Base-by-base conservation (phyloP, 2,888 invertebrate genomes). In the Catocala nupta region DNA sequence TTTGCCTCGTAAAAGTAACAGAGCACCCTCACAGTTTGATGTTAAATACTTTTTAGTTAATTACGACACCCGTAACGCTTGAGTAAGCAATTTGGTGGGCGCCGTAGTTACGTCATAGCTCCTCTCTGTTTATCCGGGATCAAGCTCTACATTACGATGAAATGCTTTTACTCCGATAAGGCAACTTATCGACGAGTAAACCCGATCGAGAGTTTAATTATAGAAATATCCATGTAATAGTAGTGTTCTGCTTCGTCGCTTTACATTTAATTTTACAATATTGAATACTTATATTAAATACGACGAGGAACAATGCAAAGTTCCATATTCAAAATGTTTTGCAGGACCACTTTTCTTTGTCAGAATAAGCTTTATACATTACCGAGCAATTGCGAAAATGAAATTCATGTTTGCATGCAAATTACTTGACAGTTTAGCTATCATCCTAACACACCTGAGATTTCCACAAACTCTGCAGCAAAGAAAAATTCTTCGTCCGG, bases 401-500 rank as follows among this genome's bases (percentile, higher is more conserved):
- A 62, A 48, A 54, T 51, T 57, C 43, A 56, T 55, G 8, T 59
- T 60, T 39, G 9, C 51, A 55, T 53, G 47, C 63, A 62, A 61
- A 71, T 69, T 55, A 70, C 75, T 66, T 74, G 74, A 72, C 74
- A 71, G 67, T 70, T 75, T 67, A 70, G 69, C 64, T 72, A 71
- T 71, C 70, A 59, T 62, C 71, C 25, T 33, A 58, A 70, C 47
- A 73, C 74, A 76, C 78, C 78, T 81, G 80, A 82, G 81, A 81
- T 83, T 81, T 77, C 57, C 68, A 71, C 63, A 71, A 80, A 73
- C 68, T 67, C 72, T 64, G 68, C 51, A 62, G 61, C 51, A 64
- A 71, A 75, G 78, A 73, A 82, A 83, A 82, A 83, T 76, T 76
- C 75, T 76, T 72, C 71, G 73, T 70, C 76, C 75, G 79, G 83